Percentiles rank a stretch among this genome's conserved stretches.
Evolutionary conservation across 2,888 invertebrate genomes (phyloP).

Genomic region (Drosophila formosana): DNA sequence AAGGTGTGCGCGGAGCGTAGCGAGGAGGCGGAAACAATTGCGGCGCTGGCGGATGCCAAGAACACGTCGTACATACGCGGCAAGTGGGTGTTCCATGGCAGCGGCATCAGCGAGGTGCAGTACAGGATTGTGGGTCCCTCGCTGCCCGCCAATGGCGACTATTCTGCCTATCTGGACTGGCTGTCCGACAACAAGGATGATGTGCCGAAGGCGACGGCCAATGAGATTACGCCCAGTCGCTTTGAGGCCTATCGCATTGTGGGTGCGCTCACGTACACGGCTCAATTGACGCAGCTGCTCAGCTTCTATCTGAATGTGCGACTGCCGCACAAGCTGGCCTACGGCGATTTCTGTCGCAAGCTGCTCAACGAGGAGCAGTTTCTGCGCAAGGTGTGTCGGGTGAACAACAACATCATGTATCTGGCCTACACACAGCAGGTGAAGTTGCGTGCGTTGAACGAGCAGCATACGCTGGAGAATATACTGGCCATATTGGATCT

Average conservation of each 20-base stretch:
- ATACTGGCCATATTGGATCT: slow-evolving; percentile 89
- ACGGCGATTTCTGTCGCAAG: slow-evolving; percentile 89
- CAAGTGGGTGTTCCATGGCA: slow-evolving; percentile 89
- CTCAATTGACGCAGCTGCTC: slow-evolving; percentile 93
- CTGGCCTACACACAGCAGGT: slow-evolving; percentile 92
- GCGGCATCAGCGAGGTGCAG: slow-evolving; percentile 89
- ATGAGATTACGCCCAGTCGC: slow-evolving; percentile 87
- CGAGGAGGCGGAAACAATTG: slow-evolving; percentile 85
- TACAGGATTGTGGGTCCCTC: slow-evolving; percentile 94
- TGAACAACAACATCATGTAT: slow-evolving; percentile 92
- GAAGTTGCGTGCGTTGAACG: slow-evolving; percentile 87
- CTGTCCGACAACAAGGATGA: slow-evolving; percentile 87
- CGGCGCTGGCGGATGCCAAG: slow-evolving; percentile 89
- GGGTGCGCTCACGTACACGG: slow-evolving; percentile 93
- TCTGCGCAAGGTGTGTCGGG: slow-evolving; percentile 90
- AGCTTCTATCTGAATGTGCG: slow-evolving; percentile 93
- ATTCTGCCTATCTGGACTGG: slow-evolving; percentile 91
- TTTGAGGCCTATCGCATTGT: slow-evolving; percentile 91
- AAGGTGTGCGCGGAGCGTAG: slow-evolving; percentile 54
- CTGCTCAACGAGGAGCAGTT: slow-evolving; percentile 90
- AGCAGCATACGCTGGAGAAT: slow-evolving; percentile 90
- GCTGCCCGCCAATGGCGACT: slow-evolving; percentile 93
- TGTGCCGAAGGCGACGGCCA: slow-evolving; percentile 84
- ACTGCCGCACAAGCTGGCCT: slow-evolving; percentile 90
- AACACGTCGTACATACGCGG: slow-evolving; percentile 92